A percentile compares a stretch with the other conserved stretches of the same genome.
These are phyloP conservation scores for Adrianichthys oophorus DNA, from an alignment of 2,797 vertebrate genomes.

Conservation along the genomic window DNA sequence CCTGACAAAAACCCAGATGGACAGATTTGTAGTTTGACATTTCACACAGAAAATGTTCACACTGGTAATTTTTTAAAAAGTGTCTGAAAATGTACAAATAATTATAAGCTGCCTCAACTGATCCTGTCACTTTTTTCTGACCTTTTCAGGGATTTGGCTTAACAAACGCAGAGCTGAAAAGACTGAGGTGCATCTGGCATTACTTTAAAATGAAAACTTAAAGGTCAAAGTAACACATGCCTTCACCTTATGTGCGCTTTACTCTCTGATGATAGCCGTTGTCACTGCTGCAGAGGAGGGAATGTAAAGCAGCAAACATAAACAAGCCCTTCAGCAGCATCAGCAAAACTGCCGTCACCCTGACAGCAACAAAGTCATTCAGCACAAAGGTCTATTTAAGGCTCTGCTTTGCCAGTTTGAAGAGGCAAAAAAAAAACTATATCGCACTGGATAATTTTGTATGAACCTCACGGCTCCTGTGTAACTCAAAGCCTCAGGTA, in stretches of 20 bases:
- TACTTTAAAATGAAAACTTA: no score
- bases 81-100: no score
- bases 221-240: neutral
- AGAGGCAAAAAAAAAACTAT: constrained; percentile 1
- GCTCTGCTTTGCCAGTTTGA: constrained; percentile 27
- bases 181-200: no score
- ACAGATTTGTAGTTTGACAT: no score
- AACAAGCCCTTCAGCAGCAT: constrained; percentile 34
- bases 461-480: constrained; percentile 39
- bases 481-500: constrained; percentile 22
- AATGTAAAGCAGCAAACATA: constrained; percentile 40
- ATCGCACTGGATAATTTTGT: constrained; percentile 25
- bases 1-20: no score
- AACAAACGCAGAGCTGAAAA: no score
- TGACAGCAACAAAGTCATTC: constrained; percentile 30
- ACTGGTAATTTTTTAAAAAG: no score
- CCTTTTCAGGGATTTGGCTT: no score
- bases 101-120: no score
- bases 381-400: constrained; percentile 20
- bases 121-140: no score
- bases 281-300: constrained; percentile 30
- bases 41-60: no score
- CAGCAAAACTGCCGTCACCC: constrained; percentile 26
- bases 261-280: constrained; percentile 24
- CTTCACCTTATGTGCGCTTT: constrained; percentile 8